Base-by-base conservation (phyloP, 2,113 vertebrate genomes). In the Cyanoramphus novaezelandiae region DNA sequence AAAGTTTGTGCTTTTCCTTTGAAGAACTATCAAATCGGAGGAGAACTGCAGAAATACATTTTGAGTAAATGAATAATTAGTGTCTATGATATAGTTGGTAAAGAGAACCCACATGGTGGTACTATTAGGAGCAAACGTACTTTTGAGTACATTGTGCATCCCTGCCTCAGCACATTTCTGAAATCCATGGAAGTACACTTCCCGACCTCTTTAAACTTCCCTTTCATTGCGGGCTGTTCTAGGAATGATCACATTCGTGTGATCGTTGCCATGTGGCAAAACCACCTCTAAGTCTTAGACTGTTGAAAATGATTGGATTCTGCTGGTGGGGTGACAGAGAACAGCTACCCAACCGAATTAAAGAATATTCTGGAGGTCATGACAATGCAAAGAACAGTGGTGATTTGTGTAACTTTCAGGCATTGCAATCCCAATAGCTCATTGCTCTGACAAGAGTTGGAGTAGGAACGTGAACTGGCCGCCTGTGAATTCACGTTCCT, bases 331-430 rank as follows among this genome's bases (percentile, higher is more conserved):
- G 82, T 84, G 77, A 92, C 47, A 23, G 92, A 86, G 88, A 93
- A 83, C 86, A 95, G 81, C 81, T 55, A 95, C 82, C 87, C 94
- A 92, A 85, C 92, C 35, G 83, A 95, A 96, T 90, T 92, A 95
- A 77, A 97, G 90, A 86, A 93, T 96, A 82, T 81, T 92, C 47
- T 82, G 94, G 97, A 97, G 96, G 96, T 97, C 95, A 96, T 90
- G 95, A 85, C 87, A 69, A 74, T 80, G 80, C 83, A 94, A 92
- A 95, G 90, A 93, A 44, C 31, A 44, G 41, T 15, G 15, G 70
- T 93, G 91, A 97, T 97, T 96, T 96, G 81, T 67, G 83, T 94
- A 91, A 90, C 85, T 88, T 95, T 93, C 78, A 93, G 91, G 82
- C 86, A 91, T 91, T 94, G 68, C 64, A 79, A 88, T 92, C 95